Evolutionary conservation across 2,113 vertebrate genomes (phyloP), one percentile per base, ranked within the genome.

Genomic region (Puffinus mauretanicus): DNA sequence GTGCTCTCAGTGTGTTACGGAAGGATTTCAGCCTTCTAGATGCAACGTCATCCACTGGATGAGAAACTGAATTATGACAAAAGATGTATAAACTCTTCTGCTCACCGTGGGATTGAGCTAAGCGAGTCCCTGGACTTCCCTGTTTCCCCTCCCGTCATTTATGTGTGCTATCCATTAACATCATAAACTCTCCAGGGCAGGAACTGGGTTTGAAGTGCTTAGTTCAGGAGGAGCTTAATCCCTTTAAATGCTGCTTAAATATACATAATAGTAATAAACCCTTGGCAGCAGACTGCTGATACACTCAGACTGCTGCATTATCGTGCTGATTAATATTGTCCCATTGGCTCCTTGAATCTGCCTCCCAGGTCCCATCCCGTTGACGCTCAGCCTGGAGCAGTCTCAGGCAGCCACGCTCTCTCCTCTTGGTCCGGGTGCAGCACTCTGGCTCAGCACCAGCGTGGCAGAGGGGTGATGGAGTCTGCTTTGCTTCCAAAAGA

Each of bases 401-500:
- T 27, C 51, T 6, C n/a, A 22, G 38, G 26, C 40, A 17, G 25
- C 13, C 19, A 1, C 1, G 5, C 30, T 75, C 36, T 5, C 21
- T 75, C 2, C 30, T 20, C 54, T n/a, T 1, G 0, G 14, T 9
- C 38, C 0, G 1, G 13, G 10, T 51, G 64, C 44, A 21, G 62
- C 0, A 0, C 51, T 67, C 18, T 12, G 81, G 32, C 42, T 51
- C 47, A 13, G 44, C 78, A 46, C 21, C 0, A 0, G 2, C 2
- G 0, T 8, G 10, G 27, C 44, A 78, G 22, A 75, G 49, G 52
- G 19, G 30, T 10, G 40, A 7, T 69, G 62, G 25, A 15, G 32
- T 72, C 84, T 79, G 21, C 54, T 90, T 55, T 65, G 25, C 38
- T 60, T 34, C 70, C 14, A 5, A 34, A 91, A 76, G n/a, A 71